Conservation (phyloP, 2,113 vertebrate species). For the Piprites chloris region DNA sequence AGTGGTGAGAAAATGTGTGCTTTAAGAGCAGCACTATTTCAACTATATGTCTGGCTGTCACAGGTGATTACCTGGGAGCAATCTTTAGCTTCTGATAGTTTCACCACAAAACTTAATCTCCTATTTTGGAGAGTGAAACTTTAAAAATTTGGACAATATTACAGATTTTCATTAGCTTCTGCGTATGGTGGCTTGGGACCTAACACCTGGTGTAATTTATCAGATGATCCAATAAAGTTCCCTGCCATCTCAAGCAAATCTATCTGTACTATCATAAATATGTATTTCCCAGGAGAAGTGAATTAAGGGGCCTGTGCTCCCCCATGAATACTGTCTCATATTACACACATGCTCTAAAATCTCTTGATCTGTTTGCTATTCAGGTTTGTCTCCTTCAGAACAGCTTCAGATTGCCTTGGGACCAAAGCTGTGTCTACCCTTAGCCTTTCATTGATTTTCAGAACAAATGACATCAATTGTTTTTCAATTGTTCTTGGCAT, state of each 20-base stretch:
- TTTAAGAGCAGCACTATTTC: neutral
- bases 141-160: neutral
- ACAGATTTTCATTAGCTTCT: neutral
- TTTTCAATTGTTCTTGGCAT: neutral
- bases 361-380: neutral
- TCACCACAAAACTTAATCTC: neutral
- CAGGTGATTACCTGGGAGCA: neutral
- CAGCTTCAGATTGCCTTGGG: neutral
- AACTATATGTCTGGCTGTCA: neutral
- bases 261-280: neutral
- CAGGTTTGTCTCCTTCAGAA: neutral
- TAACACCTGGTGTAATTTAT: neutral
- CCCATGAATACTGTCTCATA: neutral
- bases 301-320: neutral
- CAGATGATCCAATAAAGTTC: neutral
- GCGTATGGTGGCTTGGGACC: neutral
- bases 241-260: neutral
- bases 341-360: neutral
- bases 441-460: neutral
- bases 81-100: neutral
- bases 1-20: neutral
- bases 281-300: neutral
- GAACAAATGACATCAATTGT: neutral
- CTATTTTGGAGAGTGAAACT: neutral
- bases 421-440: neutral